Percentiles rank a stretch among this genome's conserved stretches.
Evolutionary conservation across 2,888 invertebrate genomes (phyloP).

Genomic region (Arrhopalites spinosus): DNA sequence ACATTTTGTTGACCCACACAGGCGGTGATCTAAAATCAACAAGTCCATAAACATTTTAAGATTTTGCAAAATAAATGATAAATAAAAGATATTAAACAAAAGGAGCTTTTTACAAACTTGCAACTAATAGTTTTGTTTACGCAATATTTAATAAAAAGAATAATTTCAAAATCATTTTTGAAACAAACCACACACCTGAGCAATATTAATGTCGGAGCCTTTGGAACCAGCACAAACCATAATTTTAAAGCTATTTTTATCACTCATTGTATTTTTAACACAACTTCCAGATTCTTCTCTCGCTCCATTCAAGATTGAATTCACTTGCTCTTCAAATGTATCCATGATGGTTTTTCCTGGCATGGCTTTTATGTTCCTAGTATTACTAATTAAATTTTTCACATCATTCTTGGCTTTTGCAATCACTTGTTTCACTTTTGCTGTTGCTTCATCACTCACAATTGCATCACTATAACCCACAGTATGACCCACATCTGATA

Average conservation of each 20-base stretch:
- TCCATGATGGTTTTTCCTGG: background rate
- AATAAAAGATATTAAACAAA: too few relatives aligned
- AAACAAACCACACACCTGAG: constrained; percentile 67
- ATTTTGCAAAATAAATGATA: background rate
- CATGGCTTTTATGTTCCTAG: background rate
- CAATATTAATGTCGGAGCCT: constrained; percentile 99
- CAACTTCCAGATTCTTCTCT: background rate
- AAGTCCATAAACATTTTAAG: constrained; percentile 57
- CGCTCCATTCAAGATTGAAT: constrained; percentile 17
- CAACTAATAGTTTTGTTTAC: too few relatives aligned
- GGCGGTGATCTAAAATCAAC: constrained; percentile 79
- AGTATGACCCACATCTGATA: constrained; percentile 64
- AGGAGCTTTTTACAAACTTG: too few relatives aligned
- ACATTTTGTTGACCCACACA: constrained; percentile 99
- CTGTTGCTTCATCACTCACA: background rate
- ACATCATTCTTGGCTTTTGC: background rate
- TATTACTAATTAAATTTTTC: background rate
- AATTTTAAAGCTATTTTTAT: constrained; percentile 97
- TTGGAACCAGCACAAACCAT: constrained; percentile 99
- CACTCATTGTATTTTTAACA: constrained; percentile 94
- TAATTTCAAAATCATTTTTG: background rate
- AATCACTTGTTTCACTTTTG: background rate
- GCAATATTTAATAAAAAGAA: too few relatives aligned
- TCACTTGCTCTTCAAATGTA: background rate
- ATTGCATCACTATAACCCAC: constrained; percentile 15